phyloP scores from a whole-genome alignment of 2,797 vertebrate genomes.

The Pempheris klunzingeri region DNA sequence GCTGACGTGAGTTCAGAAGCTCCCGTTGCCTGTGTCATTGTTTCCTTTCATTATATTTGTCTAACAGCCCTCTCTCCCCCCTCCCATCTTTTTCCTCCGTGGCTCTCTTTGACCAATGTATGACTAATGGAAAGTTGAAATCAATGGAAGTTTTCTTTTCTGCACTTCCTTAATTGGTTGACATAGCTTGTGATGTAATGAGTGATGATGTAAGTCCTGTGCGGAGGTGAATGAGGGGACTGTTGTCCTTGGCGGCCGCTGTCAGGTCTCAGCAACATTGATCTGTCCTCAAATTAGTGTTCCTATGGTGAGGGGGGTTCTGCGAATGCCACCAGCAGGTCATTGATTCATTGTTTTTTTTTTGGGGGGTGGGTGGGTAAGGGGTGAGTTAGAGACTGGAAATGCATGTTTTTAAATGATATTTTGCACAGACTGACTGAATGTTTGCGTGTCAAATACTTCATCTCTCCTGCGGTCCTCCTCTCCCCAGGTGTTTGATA shows the following conservation, averaged over 20 bases:
- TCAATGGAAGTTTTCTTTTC: slow-evolving; percentile 34
- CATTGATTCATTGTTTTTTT: slow-evolving; percentile 10
- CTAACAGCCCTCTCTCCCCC: not conserved
- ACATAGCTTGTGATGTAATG: slow-evolving; percentile 32
- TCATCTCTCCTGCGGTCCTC: no score
- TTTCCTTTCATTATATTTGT: slow-evolving; percentile 22
- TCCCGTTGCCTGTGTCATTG: not conserved
- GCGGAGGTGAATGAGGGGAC: slow-evolving; percentile 38
- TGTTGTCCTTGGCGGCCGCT: slow-evolving; percentile 18
- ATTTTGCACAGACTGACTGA: not conserved
- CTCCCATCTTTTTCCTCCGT: not conserved
- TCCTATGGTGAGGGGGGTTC: slow-evolving; percentile 35
- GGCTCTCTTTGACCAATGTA: not conserved
- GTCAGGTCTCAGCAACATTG: not conserved
- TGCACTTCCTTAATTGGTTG: slow-evolving; percentile 37
- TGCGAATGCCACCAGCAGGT: slow-evolving; percentile 12
- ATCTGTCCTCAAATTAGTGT: slow-evolving; percentile 42
- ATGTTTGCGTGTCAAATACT: no score
- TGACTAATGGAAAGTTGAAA: slow-evolving; percentile 16
- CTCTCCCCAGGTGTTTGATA: slow-evolving; percentile 38
- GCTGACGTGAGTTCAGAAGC: not conserved
- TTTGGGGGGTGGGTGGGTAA: not conserved
- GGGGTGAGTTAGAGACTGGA: not conserved
- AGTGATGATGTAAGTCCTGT: slow-evolving; percentile 30
- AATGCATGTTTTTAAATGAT: not conserved